phyloP scores from a whole-genome alignment of 2,113 vertebrate genomes.

The Ranitomeya variabilis region DNA sequence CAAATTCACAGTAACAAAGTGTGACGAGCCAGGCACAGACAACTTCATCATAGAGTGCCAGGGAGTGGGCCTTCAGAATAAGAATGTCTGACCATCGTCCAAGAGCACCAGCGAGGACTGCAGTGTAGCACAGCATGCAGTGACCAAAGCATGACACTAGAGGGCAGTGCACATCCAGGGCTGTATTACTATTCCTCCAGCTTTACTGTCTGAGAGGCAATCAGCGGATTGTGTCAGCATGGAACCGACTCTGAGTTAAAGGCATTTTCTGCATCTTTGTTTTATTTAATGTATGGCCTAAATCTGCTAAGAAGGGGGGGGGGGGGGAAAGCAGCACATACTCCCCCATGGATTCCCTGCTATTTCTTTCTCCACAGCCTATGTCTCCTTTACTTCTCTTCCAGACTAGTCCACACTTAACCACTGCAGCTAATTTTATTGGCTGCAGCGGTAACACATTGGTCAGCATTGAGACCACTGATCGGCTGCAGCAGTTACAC shows the following conservation, averaged over 20 bases:
- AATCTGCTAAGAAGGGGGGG: too few species aligned
- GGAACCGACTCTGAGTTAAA: conserved; percentile 10
- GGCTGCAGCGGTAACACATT: too few species aligned
- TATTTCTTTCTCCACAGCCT: too few species aligned
- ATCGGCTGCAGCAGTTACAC: too few species aligned
- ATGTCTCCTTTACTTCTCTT: too few species aligned
- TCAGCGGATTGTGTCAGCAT: background rate
- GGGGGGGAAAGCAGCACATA: too few species aligned
- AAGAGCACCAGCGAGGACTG: background rate
- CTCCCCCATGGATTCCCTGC: too few species aligned
- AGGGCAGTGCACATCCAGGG: background rate
- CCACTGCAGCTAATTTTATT: too few species aligned
- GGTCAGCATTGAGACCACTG: too few species aligned
- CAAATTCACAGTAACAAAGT: conserved; percentile 88
- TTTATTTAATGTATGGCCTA: too few species aligned
- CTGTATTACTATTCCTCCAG: background rate
- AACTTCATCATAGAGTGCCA: conserved; percentile 90
- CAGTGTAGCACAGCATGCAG: background rate
- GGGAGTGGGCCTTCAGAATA: conserved; percentile 75
- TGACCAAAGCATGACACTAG: conserved; percentile 2
- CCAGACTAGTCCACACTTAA: too few species aligned
- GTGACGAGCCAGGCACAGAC: conserved; percentile 80
- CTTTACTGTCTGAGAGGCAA: conserved; percentile 17
- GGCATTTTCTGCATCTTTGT: too few species aligned
- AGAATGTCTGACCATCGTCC: conserved; percentile 6